These are phyloP conservation scores for Diabrotica virgifera DNA, from an alignment of 1,140 invertebrate species.

Conservation along the genomic window DNA sequence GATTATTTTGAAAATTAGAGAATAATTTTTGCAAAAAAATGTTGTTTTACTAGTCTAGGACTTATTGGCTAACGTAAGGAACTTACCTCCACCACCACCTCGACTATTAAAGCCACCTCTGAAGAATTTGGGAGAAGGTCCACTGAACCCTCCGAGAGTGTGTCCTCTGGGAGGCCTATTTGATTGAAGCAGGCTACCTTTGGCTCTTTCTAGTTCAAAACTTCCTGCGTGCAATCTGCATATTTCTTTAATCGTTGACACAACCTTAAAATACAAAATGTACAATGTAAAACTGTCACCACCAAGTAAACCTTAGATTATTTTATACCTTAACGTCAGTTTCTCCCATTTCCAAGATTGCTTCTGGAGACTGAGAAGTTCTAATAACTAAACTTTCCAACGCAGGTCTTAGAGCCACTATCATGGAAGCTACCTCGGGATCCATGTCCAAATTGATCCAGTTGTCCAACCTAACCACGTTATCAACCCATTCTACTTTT, in stretches of 20 bases:
- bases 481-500: constrained; percentile 65
- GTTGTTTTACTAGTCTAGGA: no score
- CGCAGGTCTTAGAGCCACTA: constrained; percentile 82
- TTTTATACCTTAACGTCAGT: constrained; percentile 55
- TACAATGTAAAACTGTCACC: background rate
- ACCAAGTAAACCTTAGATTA: background rate
- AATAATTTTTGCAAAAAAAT: no score
- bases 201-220: constrained; percentile 59
- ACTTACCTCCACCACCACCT: constrained; percentile 19
- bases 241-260: constrained; percentile 63
- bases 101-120: constrained; percentile 37
- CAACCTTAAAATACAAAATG: constrained; percentile 50
- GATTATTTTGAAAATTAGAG: no score
- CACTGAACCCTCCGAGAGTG: constrained; percentile 38
- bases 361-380: constrained; percentile 75
- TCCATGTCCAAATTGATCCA: constrained; percentile 92
- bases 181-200: constrained; percentile 32
- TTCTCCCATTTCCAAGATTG: constrained; percentile 55
- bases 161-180: constrained; percentile 49
- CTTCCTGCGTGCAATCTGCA: constrained; percentile 73
- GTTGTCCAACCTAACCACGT: constrained; percentile 76
- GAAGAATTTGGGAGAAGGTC: constrained; percentile 44
- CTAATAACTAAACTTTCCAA: constrained; percentile 81
- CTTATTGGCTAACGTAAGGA: no score
- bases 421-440: constrained; percentile 69